phyloP scores from a whole-genome alignment of 2,797 vertebrate species.

The Molothrus ater region DNA sequence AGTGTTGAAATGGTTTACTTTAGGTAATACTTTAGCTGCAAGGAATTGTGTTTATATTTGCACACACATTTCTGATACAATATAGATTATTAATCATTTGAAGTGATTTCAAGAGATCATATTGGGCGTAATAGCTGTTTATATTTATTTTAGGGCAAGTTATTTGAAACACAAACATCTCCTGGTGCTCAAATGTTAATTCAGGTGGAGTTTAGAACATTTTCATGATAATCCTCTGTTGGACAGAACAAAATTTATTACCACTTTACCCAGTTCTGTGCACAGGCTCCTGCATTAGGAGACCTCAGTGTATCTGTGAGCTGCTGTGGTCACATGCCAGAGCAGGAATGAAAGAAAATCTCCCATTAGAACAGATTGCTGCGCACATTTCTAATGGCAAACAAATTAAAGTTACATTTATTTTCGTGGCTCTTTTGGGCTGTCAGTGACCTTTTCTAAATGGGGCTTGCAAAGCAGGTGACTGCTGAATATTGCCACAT shows the following conservation, averaged over 20 bases:
- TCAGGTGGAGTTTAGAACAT: background rate
- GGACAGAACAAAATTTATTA: background rate
- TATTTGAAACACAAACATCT: background rate
- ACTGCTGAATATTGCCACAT: background rate
- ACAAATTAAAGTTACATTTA: constrained; percentile 27
- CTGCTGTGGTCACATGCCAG: background rate
- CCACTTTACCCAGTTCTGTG: background rate
- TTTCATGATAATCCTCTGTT: background rate
- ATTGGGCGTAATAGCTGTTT: background rate
- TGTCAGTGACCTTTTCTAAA: constrained; percentile 11
- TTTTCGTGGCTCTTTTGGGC: background rate
- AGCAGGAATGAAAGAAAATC: background rate
- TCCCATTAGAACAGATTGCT: constrained; percentile 6
- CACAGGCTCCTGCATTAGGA: background rate
- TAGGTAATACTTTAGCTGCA: background rate
- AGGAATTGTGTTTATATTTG: background rate
- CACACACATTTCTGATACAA: background rate
- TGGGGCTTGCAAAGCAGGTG: background rate
- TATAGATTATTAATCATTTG: constrained; percentile 4
- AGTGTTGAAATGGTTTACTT: background rate
- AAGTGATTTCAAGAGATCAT: background rate
- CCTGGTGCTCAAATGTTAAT: background rate
- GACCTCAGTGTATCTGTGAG: background rate
- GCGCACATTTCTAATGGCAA: constrained; percentile 6
- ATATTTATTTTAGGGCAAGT: background rate